Percentiles rank a stretch among this genome's conserved stretches.
Conservation (phyloP, 2,888 invertebrate genomes). For the Augochlorella aurata region DNA sequence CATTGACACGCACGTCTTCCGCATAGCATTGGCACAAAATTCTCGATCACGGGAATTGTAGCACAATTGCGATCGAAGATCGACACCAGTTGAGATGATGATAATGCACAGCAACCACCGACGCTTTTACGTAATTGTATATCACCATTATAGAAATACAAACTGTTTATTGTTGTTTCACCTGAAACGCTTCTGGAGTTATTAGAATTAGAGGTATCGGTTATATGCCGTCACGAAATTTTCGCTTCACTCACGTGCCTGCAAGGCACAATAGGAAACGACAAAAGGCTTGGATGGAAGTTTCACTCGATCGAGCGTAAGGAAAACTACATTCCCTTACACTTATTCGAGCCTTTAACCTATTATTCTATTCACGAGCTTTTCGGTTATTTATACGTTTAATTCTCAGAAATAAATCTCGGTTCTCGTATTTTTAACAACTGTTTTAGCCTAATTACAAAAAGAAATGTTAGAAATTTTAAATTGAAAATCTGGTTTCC, state of each 20-base stretch:
- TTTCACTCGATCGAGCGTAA: background rate
- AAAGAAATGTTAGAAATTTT: background rate
- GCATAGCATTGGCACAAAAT: slow-evolving; percentile 26
- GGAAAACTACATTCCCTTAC: background rate
- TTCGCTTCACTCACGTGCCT: background rate
- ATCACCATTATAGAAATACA: background rate
- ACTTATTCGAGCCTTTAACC: background rate
- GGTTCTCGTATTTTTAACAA: background rate
- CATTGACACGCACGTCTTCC: slow-evolving; percentile 23
- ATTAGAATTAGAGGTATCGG: background rate
- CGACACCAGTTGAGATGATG: background rate
- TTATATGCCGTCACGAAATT: background rate
- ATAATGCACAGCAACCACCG: slow-evolving; percentile 32
- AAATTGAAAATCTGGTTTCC: background rate
- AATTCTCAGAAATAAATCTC: background rate
- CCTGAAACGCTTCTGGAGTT: slow-evolving; percentile 25
- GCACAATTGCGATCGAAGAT: background rate
- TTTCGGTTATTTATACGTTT: background rate
- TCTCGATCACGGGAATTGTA: slow-evolving; percentile 9
- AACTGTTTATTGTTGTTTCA: slow-evolving; percentile 24
- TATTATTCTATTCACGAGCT: background rate
- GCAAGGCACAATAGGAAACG: background rate
- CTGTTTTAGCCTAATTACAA: background rate
- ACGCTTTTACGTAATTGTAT: slow-evolving; percentile 29
- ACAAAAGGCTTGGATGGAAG: slow-evolving; percentile 7